Evolutionary conservation across 2,888 invertebrate species (phyloP).

Genomic region (Harpalus rufipes): DNA sequence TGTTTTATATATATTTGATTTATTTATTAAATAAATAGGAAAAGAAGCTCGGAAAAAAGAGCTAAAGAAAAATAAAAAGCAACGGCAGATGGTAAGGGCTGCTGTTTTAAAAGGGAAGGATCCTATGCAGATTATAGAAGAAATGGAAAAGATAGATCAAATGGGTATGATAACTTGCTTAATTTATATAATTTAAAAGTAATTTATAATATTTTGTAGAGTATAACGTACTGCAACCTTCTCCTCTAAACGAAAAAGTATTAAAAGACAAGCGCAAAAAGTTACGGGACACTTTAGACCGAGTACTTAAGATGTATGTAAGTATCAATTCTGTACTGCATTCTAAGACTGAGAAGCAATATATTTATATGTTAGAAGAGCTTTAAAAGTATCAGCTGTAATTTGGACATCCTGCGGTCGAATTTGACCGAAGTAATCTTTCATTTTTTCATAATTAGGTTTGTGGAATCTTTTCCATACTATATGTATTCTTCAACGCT

Average conservation of each 20-base stretch:
- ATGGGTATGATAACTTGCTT: slow-evolving; percentile 86
- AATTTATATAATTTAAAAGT: slow-evolving; percentile 5
- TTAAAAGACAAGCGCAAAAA: slow-evolving; percentile 97
- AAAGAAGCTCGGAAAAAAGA: slow-evolving; percentile 99
- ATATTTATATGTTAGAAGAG: no score
- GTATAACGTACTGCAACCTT: slow-evolving; percentile 96
- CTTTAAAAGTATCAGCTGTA: no score
- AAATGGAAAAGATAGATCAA: slow-evolving; percentile 98
- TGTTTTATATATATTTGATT: slow-evolving; percentile 67
- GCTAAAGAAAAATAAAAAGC: slow-evolving; percentile 98
- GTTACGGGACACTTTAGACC: slow-evolving; percentile 94
- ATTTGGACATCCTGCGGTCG: no score
- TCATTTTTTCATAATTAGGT: no score
- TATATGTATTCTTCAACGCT: no score
- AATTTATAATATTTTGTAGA: slow-evolving; percentile 80
- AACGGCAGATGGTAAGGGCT: slow-evolving; percentile 96
- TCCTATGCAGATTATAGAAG: slow-evolving; percentile 95
- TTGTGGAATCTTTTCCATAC: no score
- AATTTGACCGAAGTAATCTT: no score
- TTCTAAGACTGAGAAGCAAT: not conserved
- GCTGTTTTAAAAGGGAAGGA: slow-evolving; percentile 99
- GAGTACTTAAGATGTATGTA: slow-evolving; percentile 97
- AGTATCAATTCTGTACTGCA: slow-evolving; percentile 77
- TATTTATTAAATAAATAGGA: slow-evolving; percentile 79
- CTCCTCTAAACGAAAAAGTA: slow-evolving; percentile 97